Evolutionary conservation across 2,888 invertebrate species (phyloP).

Genomic region (Pseudolycoriella hygida): DNA sequence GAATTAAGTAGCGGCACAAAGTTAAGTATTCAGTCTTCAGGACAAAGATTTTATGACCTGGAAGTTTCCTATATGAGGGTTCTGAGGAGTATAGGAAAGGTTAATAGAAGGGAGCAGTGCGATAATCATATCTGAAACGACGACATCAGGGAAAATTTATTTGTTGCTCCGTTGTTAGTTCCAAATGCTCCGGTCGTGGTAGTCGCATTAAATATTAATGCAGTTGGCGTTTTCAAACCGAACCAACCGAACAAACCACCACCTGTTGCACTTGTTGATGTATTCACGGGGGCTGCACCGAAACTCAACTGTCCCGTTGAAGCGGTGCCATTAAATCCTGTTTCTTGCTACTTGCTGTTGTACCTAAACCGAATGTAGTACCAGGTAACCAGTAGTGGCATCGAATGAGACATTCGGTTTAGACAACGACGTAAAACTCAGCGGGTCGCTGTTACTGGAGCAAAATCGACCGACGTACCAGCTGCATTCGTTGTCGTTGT

Average conservation of each 20-base stretch:
- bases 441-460: not conserved
- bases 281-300: not conserved
- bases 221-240: no score
- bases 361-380: not conserved
- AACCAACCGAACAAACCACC: not conserved
- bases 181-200: no score
- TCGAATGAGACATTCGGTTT: not conserved
- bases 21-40: no score
- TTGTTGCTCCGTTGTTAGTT: no score
- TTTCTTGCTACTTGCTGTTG: not conserved
- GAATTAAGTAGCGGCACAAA: no score
- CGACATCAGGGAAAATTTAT: no score
- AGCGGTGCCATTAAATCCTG: not conserved
- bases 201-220: no score
- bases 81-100: no score
- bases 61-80: no score
- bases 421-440: not conserved
- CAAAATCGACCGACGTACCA: conserved; percentile 8
- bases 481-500: not conserved
- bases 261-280: not conserved
- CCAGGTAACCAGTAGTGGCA: not conserved
- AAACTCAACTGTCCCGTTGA: not conserved
- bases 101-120: no score
- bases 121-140: no score
- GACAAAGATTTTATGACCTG: no score